phyloP scores from a whole-genome alignment of 2,113 vertebrate species.

The Zosterops pallidus region DNA sequence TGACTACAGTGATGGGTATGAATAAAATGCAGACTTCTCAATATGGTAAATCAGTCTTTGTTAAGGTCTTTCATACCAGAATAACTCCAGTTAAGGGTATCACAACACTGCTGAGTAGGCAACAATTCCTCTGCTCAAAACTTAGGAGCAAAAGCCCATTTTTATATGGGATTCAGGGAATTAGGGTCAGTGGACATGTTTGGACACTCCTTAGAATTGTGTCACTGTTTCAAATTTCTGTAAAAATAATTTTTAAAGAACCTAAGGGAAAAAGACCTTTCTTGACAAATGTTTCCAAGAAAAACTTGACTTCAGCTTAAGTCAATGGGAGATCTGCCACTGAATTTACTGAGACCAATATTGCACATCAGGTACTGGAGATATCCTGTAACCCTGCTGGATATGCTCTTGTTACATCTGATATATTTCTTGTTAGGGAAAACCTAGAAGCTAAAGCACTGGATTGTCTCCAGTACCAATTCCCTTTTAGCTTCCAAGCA shows the following conservation, averaged over 20 bases:
- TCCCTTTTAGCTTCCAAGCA: neutral
- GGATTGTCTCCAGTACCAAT: neutral
- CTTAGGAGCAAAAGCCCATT: neutral
- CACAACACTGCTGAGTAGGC: neutral
- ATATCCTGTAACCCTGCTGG: neutral
- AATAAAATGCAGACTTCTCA: neutral
- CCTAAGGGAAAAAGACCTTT: neutral
- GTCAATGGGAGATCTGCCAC: neutral
- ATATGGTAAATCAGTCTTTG: neutral
- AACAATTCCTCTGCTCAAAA: neutral
- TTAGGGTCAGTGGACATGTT: rapidly evolving
- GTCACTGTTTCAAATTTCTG: neutral
- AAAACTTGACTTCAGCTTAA: neutral
- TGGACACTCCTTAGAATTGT: neutral
- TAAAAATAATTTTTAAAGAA: neutral
- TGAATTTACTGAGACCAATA: neutral
- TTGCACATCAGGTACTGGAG: neutral
- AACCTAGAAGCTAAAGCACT: neutral
- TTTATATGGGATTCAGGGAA: neutral
- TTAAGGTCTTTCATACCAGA: neutral
- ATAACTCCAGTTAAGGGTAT: neutral
- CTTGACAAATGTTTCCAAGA: neutral
- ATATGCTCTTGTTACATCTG: neutral
- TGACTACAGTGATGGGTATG: neutral
- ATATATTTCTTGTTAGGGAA: neutral